These are phyloP conservation scores for Orientallactaga bullata DNA, from an alignment of 2,113 vertebrate genomes.

Conservation along the genomic window DNA sequence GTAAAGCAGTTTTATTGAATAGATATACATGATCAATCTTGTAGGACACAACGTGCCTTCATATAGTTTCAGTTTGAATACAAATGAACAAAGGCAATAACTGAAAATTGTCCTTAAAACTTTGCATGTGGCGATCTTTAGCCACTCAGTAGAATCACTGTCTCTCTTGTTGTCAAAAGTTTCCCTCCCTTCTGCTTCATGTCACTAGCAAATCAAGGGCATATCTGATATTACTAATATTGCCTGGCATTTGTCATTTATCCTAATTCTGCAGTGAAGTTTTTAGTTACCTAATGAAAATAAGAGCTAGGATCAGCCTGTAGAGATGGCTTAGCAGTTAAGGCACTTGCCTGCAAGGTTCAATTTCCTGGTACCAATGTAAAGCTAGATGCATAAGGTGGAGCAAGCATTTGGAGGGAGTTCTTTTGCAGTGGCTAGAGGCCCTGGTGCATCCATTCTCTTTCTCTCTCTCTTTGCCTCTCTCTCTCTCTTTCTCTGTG, in stretches of 20 bases:
- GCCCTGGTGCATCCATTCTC: too few species aligned
- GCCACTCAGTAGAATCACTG: neutral
- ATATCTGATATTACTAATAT: neutral
- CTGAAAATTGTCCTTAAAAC: neutral
- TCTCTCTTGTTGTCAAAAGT: neutral
- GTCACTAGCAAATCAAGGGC: conserved; percentile 2
- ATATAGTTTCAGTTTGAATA: neutral
- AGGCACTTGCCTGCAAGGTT: too few species aligned
- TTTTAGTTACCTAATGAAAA: conserved; percentile 21
- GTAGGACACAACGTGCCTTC: conserved; percentile 5
- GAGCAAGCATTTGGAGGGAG: too few species aligned
- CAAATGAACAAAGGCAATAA: neutral
- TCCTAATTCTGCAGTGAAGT: neutral
- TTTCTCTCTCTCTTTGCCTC: too few species aligned
- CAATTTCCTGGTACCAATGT: too few species aligned
- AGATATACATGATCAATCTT: neutral
- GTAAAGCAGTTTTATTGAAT: neutral
- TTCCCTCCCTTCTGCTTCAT: neutral
- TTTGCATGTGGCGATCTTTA: neutral
- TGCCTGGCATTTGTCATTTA: neutral
- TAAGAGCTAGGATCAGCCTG: neutral
- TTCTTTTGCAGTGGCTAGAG: too few species aligned
- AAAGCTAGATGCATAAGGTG: too few species aligned
- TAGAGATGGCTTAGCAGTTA: too few species aligned
- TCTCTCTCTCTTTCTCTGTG: too few species aligned